phyloP scores from a whole-genome alignment of 1,140 invertebrate genomes.

The Muscidifurax raptorellus region DNA sequence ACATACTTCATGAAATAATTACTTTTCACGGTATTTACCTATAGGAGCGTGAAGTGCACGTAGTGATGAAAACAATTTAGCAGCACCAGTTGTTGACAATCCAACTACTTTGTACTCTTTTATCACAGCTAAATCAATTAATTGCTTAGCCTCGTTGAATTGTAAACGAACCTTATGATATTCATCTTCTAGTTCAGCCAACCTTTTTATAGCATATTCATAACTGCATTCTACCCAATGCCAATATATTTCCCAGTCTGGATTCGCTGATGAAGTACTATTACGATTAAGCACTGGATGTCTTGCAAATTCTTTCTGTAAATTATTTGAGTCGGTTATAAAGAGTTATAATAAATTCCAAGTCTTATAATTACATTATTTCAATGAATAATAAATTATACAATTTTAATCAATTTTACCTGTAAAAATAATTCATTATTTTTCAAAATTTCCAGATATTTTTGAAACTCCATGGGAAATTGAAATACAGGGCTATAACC shows the following conservation, averaged over 20 bases:
- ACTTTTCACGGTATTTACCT: background rate
- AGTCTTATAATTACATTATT: too few relatives aligned
- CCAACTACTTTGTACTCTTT: conserved; percentile 23
- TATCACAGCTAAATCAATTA: background rate
- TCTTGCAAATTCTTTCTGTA: background rate
- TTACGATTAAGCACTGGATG: background rate
- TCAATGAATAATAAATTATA: too few relatives aligned
- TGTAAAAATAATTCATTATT: too few relatives aligned
- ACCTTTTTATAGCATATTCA: background rate
- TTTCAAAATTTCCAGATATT: too few relatives aligned
- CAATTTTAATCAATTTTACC: too few relatives aligned
- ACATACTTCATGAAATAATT: too few relatives aligned
- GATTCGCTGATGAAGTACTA: background rate
- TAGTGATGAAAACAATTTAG: background rate
- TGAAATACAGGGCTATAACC: too few relatives aligned
- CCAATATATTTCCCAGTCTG: conserved; percentile 1
- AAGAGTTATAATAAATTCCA: too few relatives aligned
- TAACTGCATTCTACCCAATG: background rate
- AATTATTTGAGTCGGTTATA: background rate
- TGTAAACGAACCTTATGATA: too few relatives aligned
- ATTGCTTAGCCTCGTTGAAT: background rate
- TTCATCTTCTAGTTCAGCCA: background rate
- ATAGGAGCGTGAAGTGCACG: conserved; percentile 3
- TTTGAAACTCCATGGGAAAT: too few relatives aligned
- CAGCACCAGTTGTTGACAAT: conserved; percentile 20